Percentiles rank a stretch among this genome's conserved stretches.
Conservation (phyloP, 1,140 invertebrate species). For the Oryzaephilus surinamensis region DNA sequence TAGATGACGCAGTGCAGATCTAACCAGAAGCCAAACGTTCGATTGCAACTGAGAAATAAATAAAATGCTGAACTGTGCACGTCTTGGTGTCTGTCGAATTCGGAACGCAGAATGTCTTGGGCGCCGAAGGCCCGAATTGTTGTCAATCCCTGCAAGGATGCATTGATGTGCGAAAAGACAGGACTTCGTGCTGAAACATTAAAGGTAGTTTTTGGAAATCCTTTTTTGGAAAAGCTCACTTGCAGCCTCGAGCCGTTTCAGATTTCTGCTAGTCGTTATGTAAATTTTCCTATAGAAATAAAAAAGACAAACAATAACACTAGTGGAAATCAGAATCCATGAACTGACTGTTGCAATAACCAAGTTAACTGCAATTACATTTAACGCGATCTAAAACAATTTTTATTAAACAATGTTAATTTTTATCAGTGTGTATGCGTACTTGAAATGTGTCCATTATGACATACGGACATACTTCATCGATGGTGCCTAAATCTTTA, state of each 20-base stretch:
- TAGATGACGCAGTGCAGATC: constrained; percentile 25
- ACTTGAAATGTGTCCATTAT: constrained; percentile 65
- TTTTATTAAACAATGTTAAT: constrained; percentile 1
- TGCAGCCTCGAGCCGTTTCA: constrained; percentile 52
- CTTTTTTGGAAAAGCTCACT: no score
- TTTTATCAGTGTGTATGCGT: constrained; percentile 41
- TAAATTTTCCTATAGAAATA: constrained; percentile 60
- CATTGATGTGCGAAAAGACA: constrained; percentile 69
- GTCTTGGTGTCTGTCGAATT: constrained; percentile 58
- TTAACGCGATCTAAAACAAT: constrained; percentile 17
- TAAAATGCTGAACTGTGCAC: constrained; percentile 57
- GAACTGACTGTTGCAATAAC: constrained; percentile 47
- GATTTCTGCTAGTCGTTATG: constrained; percentile 61
- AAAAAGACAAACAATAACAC: constrained; percentile 51
- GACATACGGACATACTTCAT: constrained; percentile 14
- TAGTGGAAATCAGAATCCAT: constrained; percentile 59
- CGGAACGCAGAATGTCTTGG: constrained; percentile 55
- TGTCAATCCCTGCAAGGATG: constrained; percentile 65
- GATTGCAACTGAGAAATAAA: constrained; percentile 39
- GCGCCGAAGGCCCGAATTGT: constrained; percentile 67
- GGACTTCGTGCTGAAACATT: constrained; percentile 56
- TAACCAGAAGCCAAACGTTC: constrained; percentile 24
- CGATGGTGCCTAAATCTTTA: constrained; percentile 38
- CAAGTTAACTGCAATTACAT: constrained; percentile 13
- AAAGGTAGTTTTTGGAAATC: no score